These are phyloP conservation scores for Enteromius viviparus DNA, from an alignment of 2,797 vertebrate genomes.

Conservation along the genomic window DNA sequence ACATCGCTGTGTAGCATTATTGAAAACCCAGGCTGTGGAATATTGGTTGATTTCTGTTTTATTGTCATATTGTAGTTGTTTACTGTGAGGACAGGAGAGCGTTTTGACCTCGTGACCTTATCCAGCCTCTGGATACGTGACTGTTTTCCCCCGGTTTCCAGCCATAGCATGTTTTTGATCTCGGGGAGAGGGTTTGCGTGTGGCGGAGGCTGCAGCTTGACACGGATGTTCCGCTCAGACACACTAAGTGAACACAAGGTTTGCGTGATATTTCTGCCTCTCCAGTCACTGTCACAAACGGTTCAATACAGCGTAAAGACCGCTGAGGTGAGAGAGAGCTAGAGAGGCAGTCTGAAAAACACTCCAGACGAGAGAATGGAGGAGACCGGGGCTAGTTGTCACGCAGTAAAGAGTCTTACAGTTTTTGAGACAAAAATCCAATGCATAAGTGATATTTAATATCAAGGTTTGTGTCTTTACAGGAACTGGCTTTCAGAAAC, in stretches of 20 bases:
- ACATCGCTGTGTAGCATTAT: background rate
- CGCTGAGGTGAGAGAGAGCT: constrained; percentile 29
- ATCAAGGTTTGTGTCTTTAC: background rate
- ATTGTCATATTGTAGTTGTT: background rate
- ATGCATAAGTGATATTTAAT: background rate
- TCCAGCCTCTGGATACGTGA: background rate
- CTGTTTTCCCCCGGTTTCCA: background rate
- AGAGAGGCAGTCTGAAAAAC: constrained; percentile 7
- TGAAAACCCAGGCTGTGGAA: background rate
- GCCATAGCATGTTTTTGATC: background rate
- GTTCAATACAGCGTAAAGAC: constrained; percentile 61
- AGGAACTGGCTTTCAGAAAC: background rate
- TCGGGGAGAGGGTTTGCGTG: constrained; percentile 35
- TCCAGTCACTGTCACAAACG: constrained; percentile 52
- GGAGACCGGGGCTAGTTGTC: constrained; percentile 1
- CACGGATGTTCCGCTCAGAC: constrained; percentile 51
- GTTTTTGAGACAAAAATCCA: background rate
- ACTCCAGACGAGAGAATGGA: background rate
- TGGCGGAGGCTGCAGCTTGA: background rate
- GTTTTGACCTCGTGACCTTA: constrained; percentile 29
- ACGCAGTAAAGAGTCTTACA: background rate
- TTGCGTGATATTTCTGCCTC: constrained; percentile 57
- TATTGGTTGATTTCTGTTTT: background rate
- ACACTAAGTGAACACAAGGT: constrained; percentile 58
- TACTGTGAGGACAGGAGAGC: background rate